These are phyloP conservation scores for Bradysia coprophila DNA, from an alignment of 1,140 invertebrate species.

Conservation along the genomic window DNA sequence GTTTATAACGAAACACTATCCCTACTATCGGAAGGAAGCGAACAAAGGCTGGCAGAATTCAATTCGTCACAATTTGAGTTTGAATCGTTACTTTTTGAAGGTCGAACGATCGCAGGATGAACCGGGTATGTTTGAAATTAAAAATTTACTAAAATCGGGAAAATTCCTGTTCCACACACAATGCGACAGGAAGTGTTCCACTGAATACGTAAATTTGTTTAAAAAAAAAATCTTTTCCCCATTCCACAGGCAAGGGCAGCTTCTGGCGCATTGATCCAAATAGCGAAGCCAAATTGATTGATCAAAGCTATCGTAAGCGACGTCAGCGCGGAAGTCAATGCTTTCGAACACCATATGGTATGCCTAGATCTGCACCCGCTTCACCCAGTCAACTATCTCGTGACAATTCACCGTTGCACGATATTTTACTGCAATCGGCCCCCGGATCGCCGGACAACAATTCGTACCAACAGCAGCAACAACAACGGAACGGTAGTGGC, in stretches of 20 bases:
- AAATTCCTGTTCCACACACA: background rate
- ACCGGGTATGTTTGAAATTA: too few species aligned
- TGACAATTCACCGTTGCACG: constrained; percentile 22
- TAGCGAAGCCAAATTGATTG: constrained; percentile 86
- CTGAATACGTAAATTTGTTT: too few species aligned
- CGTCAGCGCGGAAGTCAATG: constrained; percentile 82
- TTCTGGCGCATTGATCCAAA: constrained; percentile 97
- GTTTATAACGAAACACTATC: constrained; percentile 97
- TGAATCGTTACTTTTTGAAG: constrained; percentile 51
- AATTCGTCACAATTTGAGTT: constrained; percentile 92
- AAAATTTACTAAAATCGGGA: too few species aligned
- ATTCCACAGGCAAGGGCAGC: constrained; percentile 91
- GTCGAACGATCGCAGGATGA: constrained; percentile 11
- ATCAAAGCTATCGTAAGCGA: constrained; percentile 84
- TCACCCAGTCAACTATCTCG: constrained; percentile 69
- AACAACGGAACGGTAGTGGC: too few species aligned
- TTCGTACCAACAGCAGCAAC: background rate
- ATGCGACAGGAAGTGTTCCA: too few species aligned
- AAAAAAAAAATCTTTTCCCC: too few species aligned
- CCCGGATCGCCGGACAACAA: constrained; percentile 15
- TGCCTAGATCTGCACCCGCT: constrained; percentile 86
- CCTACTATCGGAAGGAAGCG: constrained; percentile 84
- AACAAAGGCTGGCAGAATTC: constrained; percentile 99
- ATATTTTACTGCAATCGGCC: constrained; percentile 23
- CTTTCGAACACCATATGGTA: constrained; percentile 77